These are phyloP conservation scores for Zosterops pallidus DNA, from an alignment of 2,113 vertebrate genomes.

Conservation along the genomic window DNA sequence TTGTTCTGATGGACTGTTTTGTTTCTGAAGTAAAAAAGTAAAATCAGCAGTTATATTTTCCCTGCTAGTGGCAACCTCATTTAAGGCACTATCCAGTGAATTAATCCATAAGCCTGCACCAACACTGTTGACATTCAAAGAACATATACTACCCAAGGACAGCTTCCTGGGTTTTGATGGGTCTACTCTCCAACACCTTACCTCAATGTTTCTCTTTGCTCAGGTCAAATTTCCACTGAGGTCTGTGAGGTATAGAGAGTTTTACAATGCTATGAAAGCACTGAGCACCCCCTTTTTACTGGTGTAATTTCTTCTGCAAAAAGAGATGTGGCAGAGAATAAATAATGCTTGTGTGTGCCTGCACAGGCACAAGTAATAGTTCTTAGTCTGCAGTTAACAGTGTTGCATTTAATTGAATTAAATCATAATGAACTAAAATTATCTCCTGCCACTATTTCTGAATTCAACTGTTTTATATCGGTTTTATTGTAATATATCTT, in stretches of 20 bases:
- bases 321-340: background rate
- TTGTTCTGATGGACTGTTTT: background rate
- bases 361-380: constrained; percentile 17
- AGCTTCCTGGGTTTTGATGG: background rate
- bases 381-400: constrained; percentile 44
- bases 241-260: background rate
- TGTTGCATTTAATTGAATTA: constrained; percentile 69
- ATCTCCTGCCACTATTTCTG: constrained; percentile 49
- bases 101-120: background rate
- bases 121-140: background rate
- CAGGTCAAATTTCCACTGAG: background rate
- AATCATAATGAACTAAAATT: constrained; percentile 66
- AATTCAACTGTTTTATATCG: constrained; percentile 70
- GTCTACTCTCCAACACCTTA: background rate
- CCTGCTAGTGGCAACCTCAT: background rate
- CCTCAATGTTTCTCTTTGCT: background rate
- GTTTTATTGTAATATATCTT: constrained; percentile 67
- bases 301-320: background rate
- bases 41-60: background rate
- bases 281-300: background rate
- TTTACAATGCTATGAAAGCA: background rate
- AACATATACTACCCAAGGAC: background rate
- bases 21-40: background rate
- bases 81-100: background rate
- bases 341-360: constrained; percentile 19